Evolutionary conservation across 2,888 invertebrate genomes (phyloP), one percentile per base, ranked within the genome.

Genomic region (Acrocera orbiculus): DNA sequence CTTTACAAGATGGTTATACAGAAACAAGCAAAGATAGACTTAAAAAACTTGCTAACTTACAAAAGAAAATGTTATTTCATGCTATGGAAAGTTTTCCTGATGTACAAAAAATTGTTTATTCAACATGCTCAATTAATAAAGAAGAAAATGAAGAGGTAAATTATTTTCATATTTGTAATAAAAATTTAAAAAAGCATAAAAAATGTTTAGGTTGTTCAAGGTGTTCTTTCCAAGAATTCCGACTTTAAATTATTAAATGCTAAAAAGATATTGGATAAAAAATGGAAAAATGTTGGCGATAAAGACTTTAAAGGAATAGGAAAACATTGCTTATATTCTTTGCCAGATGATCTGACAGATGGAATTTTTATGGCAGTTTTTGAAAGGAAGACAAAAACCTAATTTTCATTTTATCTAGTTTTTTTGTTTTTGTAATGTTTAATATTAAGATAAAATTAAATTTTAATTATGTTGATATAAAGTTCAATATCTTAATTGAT

Each of bases 281-380:
- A 72, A 30, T 82, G 82, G 81, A 63, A 65, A 26, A 74, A 73
- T 51, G 66, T 70, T 37, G 79, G 80, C 2, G 73, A 72, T 3
- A 56, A 63, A 2, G 66, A 73, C 44, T 78, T 70, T 45, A 64
- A 67, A 1, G 69, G 71, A 33, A 67, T 79, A 48, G 77, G 77
- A 4, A 64, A 72, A 6, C 70, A 70, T 40, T 92, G 90, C 53
- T 52, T 96, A 25, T 80, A 89, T 50, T 70, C 85, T 1, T 69
- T 65, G 43, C 76, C 83, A 0, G 71, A 80, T 5, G 89, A 92
- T 61, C 60, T 73, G 5, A 87, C 90, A 0, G 90, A 82, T 54
- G 96, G 96, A 3, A 95, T 98, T 61, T 98, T 98, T 60, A 69
- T 96, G 22, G 92, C 95, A 2, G 72, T 92, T 32, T 78, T 96